Conservation (phyloP, 2,113 vertebrate species). For the Manacus vitellinus region DNA sequence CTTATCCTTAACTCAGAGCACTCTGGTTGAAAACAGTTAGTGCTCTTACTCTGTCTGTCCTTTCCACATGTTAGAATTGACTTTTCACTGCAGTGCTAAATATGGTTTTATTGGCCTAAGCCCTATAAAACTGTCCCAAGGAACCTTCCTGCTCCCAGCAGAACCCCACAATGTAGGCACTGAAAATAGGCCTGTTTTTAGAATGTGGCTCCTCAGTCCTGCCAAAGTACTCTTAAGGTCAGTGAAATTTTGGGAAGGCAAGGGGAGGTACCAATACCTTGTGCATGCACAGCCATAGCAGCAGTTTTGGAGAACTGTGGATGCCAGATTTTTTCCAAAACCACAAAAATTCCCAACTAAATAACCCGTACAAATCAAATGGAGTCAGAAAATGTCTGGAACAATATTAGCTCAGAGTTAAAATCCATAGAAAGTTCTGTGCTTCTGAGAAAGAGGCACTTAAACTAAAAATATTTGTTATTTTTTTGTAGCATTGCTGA, state of each 20-base stretch:
- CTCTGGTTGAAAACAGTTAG: neutral
- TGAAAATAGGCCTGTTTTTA: neutral
- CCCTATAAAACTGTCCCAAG: neutral
- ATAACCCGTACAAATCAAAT: neutral
- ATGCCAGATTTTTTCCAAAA: neutral
- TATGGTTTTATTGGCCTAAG: neutral
- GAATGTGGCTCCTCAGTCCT: neutral
- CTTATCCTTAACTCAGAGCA: neutral
- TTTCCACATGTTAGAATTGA: neutral
- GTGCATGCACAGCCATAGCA: fast-evolving
- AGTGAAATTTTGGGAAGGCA: neutral
- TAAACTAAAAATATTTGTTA: neutral
- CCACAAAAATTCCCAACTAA: neutral
- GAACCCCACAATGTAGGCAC: neutral
- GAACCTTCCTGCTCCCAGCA: neutral
- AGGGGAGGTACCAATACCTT: neutral
- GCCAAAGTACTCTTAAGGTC: neutral
- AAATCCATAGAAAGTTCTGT: neutral
- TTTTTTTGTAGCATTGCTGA: neutral
- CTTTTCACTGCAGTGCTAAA: neutral
- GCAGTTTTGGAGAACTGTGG: neutral
- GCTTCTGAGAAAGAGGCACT: neutral
- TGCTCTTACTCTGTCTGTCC: neutral
- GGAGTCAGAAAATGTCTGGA: neutral
- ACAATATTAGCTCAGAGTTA: neutral